Base-by-base conservation (phyloP, 2,113 vertebrate genomes). In the Elaphurus davidianus region DNA sequence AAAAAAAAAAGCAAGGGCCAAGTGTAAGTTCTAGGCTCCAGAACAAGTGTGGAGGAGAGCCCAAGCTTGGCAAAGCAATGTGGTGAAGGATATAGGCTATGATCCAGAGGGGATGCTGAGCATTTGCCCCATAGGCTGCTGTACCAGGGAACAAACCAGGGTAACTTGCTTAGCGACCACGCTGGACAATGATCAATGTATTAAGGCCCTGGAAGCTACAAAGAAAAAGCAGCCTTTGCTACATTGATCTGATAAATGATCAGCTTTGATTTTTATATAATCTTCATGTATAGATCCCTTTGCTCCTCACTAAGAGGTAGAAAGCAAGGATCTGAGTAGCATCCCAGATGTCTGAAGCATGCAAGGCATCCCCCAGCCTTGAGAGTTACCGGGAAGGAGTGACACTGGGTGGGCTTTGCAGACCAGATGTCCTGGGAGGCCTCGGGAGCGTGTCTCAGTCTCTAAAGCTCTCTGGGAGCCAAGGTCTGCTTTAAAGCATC, bases 391-490 rank as follows among this genome's bases (percentile, higher is more conserved):
- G 76, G 33, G 83, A 96, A 96, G 57, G 40, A 54, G 74, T 15
- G 15, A 81, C 52, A 21, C 60, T 94, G 96, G 89, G 83, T 97
- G 94, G 94, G 88, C 87, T 87, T 96, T 16, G 3, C 25, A 0
- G 47, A 91, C 95, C 98, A 97, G 98, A 98, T 98, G 96, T 97
- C 86, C 76, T 60, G 40, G 81, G 91, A 97, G 74, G 94, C 94
- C 86, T 45, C 3, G 1, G 52, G 33, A 67, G 36, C 88, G 15
- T 23, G 2, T 85, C 88, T 76, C 94, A 33, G 74, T 60, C 40
- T 90, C 40, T 21, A 71, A 90, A 97, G 50, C 82, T 62, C 96
- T 84, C 96, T 60, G 54, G 64, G 93, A 98, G 64, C 88, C 54
- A 45, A 59, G 28, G 27, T 78, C 83, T 59, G 86, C 93, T 98